These are phyloP conservation scores for Julus scanicus DNA, from an alignment of 2,888 invertebrate species.

Conservation along the genomic window DNA sequence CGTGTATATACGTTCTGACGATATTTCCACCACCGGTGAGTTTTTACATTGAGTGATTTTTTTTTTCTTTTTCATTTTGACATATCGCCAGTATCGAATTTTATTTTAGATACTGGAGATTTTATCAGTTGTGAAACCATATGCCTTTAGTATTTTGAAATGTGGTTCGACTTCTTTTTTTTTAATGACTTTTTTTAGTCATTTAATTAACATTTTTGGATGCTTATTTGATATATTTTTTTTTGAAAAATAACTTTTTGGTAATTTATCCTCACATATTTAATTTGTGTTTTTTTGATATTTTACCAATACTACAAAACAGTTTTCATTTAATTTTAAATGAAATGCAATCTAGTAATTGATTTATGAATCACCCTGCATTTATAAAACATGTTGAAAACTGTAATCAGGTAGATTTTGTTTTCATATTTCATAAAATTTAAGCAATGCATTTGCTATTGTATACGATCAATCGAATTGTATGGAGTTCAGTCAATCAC, in stretches of 20 bases:
- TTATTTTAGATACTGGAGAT: not conserved
- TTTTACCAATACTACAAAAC: not conserved
- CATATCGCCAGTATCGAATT: not conserved
- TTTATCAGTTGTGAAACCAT: not conserved
- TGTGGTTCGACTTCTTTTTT: not conserved
- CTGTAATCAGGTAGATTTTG: not conserved
- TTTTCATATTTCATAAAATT: not conserved
- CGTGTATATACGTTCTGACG: not conserved
- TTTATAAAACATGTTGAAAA: no score
- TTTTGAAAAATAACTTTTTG: not conserved
- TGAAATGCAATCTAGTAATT: not conserved
- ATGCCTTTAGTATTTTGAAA: not conserved
- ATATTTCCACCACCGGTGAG: not conserved
- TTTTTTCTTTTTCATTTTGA: not conserved
- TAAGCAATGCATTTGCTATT: not conserved
- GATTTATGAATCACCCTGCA: no score
- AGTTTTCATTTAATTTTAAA: not conserved
- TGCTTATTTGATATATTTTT: not conserved
- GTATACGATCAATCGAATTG: not conserved
- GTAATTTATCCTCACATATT: not conserved
- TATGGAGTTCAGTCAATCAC: not conserved
- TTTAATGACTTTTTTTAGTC: not conserved
- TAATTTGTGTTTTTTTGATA: not conserved
- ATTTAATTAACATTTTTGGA: no score
- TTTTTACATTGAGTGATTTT: not conserved